These are phyloP conservation scores for Tenthredo livida DNA, from an alignment of 2,888 invertebrate species.

Conservation along the genomic window DNA sequence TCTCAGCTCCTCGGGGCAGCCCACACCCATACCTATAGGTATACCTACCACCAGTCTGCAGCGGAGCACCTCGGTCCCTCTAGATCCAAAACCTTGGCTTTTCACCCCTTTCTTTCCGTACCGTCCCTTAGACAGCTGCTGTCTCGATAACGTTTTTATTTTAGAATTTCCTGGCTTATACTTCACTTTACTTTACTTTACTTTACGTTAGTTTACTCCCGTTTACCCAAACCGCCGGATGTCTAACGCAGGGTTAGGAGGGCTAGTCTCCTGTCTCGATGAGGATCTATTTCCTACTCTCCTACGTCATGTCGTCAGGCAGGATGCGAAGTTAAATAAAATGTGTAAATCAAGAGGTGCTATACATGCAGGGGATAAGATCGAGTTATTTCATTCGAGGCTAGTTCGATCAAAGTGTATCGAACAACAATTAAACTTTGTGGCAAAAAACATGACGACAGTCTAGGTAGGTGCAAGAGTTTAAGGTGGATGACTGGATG, in stretches of 20 bases:
- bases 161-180: slow-evolving; percentile 46
- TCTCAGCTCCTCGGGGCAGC: slow-evolving; percentile 52
- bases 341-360: too few relatives aligned
- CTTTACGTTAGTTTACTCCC: background rate
- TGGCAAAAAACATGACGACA: slow-evolving; percentile 66
- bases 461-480: slow-evolving; percentile 63
- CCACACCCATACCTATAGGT: too few relatives aligned
- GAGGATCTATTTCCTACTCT: slow-evolving; percentile 32
- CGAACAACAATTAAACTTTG: slow-evolving; percentile 40
- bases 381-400: background rate
- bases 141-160: slow-evolving; percentile 36
- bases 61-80: background rate
- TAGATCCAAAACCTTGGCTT: background rate
- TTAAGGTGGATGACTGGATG: slow-evolving; percentile 53
- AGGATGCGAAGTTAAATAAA: slow-evolving; percentile 23
- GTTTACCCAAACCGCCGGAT: slow-evolving; percentile 31
- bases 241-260: slow-evolving; percentile 13
- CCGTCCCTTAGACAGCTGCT: slow-evolving; percentile 12
- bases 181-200: background rate
- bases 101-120: background rate
- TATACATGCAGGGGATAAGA: too few relatives aligned
- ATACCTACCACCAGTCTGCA: background rate
- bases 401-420: slow-evolving; percentile 4
- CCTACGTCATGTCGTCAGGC: background rate
- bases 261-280: background rate